Evolutionary conservation across 2,797 vertebrate genomes (phyloP).

Genomic region (Netta rufina): DNA sequence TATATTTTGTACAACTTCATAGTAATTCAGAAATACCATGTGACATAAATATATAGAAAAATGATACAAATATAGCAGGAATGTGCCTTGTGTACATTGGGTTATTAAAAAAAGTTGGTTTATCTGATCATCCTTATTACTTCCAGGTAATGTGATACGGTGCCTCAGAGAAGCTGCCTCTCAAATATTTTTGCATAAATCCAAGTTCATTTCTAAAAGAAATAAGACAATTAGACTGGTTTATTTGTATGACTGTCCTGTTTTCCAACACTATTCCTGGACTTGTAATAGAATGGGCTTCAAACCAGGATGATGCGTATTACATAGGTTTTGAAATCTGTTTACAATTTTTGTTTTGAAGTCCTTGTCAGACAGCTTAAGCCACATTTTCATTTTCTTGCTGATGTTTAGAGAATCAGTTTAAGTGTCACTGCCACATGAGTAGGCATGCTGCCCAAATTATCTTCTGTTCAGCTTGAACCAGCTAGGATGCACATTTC

Average conservation of each 20-base stretch:
- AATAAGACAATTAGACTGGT: not conserved
- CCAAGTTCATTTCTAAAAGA: not conserved
- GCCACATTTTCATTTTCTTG: not conserved
- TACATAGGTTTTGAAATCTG: not conserved
- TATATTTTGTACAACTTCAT: not conserved
- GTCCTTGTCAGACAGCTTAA: not conserved
- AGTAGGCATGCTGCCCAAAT: not conserved
- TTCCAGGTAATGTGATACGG: not conserved
- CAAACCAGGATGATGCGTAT: not conserved
- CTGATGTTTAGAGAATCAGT: not conserved
- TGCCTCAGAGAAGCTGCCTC: not conserved
- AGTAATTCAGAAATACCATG: not conserved
- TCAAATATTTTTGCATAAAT: not conserved
- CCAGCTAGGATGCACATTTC: not conserved
- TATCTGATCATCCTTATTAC: not conserved
- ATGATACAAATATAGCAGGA: not conserved
- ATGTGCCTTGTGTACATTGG: not conserved
- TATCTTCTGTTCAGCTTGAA: not conserved
- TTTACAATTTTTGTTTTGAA: not conserved
- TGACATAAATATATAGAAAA: not conserved
- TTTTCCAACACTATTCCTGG: not conserved
- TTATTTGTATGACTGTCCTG: not conserved
- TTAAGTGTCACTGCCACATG: not conserved
- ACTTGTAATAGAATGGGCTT: not conserved
- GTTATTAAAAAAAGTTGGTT: not conserved